Percentiles rank a stretch among this genome's conserved stretches.
These are phyloP conservation scores for Macaca fascicularis DNA, from an alignment of 2,113 vertebrate species.

Conservation along the genomic window DNA sequence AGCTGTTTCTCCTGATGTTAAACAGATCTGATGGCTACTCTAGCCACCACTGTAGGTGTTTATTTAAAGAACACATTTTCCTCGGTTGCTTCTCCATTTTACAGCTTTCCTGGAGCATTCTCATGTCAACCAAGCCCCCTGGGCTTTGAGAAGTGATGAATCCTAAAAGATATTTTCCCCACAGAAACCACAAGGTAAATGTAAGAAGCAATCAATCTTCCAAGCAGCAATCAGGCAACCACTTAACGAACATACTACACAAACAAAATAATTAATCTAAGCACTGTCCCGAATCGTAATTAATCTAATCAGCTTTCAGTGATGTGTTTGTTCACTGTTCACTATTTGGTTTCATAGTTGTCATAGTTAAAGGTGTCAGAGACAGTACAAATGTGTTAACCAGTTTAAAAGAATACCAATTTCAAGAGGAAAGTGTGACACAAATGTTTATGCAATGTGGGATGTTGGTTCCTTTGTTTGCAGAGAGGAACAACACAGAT, in stretches of 20 bases:
- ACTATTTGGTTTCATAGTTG: conserved; percentile 68
- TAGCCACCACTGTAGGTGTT: conserved; percentile 26
- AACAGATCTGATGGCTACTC: conserved; percentile 49
- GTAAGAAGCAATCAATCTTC: conserved; percentile 84
- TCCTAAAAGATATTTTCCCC: conserved; percentile 78
- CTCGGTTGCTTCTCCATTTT: conserved; percentile 25
- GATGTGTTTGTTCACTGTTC: conserved; percentile 62
- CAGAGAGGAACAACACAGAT: conserved; percentile 72
- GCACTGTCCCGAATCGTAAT: conserved; percentile 83
- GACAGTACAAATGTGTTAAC: conserved; percentile 63
- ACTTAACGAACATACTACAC: conserved; percentile 82
- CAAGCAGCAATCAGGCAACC: conserved; percentile 82
- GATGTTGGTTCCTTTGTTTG: conserved; percentile 68
- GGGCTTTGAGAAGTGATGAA: conserved; percentile 78
- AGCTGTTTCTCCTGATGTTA: conserved; percentile 47
- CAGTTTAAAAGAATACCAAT: conserved; percentile 79
- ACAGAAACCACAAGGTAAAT: conserved; percentile 83
- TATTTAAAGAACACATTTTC: conserved; percentile 63
- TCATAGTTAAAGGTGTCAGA: conserved; percentile 66
- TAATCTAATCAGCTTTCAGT: conserved; percentile 79
- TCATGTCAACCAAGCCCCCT: conserved; percentile 62
- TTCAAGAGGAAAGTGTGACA: conserved; percentile 71
- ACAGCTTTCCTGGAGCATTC: conserved; percentile 2
- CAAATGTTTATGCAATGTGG: conserved; percentile 60
- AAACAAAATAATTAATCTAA: conserved; percentile 87